Base-by-base conservation (phyloP, 2,797 vertebrate genomes). In the Intellagama lesueurii region DNA sequence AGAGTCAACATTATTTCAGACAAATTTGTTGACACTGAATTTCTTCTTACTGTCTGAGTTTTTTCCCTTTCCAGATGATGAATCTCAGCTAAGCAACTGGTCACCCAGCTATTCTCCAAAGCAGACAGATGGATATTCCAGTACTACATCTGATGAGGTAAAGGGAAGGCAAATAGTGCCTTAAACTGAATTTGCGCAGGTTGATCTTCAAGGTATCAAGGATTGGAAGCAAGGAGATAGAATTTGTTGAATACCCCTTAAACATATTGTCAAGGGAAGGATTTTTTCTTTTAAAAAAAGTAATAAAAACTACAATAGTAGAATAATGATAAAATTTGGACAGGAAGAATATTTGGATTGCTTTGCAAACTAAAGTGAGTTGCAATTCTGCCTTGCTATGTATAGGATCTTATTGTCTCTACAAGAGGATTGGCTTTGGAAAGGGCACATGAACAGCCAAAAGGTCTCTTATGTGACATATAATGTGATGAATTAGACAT, bases 101-200 rank as follows among this genome's bases (percentile, higher is more conserved):
- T 97, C 95, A 26, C 92, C 96, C 87, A 93, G 91, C 92, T 97
- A 94, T 91, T 97, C 96, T 90, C 97, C 96, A 85, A 91, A 91
- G 78, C 93, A 94, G 85, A 92, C 93, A 14, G 96, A 96, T 1
- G 95, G 94, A 93, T 96, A 87, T 92, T 91, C 94, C 77, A 97
- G 94, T 94, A 96, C 96, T 83, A 97, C 96, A 93, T 96, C 97
- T 32, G 95, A 94, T 22, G 82, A 81, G 73, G 98, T 98, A 93
- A 97, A 97, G 6, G 24, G 85, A 35, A 81, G 47, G 26, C 22
- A 89, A 56, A 22, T 81, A 77, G 68, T 47, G 83, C 28, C 0
- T 73, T n/a, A 79, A 22, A 35, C 64, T 79, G 82, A 56, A 3
- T 52, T 91, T 72, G 7, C 78, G 78, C 76, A 72, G 66, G 7